Conservation (phyloP, 2,888 invertebrate species). For the Euzetes globulus region DNA sequence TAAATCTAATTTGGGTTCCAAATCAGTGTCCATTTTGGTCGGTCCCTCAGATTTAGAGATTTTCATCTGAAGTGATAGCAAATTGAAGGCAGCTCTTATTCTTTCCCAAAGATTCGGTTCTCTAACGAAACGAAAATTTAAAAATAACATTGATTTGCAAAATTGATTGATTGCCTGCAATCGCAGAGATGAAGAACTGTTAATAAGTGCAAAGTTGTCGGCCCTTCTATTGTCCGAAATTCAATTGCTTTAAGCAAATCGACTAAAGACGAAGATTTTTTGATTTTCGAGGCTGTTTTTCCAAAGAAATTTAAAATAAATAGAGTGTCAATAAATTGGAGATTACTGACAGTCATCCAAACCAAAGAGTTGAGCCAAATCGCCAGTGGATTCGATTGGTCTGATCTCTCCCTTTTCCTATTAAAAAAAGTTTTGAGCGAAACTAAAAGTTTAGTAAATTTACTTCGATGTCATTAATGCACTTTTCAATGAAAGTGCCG, state of each 20-base stretch:
- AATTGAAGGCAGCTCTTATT: neutral
- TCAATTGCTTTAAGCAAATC: conserved; percentile 27
- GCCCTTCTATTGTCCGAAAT: neutral
- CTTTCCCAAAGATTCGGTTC: conserved; percentile 30
- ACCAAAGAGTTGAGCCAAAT: conserved; percentile 13
- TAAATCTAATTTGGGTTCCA: conserved; percentile 5
- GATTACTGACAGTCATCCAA: neutral
- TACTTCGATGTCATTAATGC: conserved; percentile 18
- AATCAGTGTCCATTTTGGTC: neutral
- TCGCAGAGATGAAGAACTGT: conserved; percentile 30
- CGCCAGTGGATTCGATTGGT: conserved; percentile 25
- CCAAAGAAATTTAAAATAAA: neutral
- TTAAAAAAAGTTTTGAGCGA: neutral
- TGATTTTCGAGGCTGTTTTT: neutral
- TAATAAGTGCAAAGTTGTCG: conserved; percentile 31
- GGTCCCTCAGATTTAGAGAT: neutral
- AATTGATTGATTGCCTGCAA: conserved; percentile 5
- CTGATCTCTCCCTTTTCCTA: conserved; percentile 15
- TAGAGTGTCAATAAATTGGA: neutral
- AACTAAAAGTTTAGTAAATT: neutral
- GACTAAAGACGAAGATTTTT: neutral
- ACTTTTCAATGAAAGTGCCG: conserved; percentile 12
- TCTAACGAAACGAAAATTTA: neutral
- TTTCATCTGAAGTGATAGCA: conserved; percentile 14
- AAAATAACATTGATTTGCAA: neutral